Base-by-base conservation (phyloP, 2,797 vertebrate species). In the Mus caroli region DNA sequence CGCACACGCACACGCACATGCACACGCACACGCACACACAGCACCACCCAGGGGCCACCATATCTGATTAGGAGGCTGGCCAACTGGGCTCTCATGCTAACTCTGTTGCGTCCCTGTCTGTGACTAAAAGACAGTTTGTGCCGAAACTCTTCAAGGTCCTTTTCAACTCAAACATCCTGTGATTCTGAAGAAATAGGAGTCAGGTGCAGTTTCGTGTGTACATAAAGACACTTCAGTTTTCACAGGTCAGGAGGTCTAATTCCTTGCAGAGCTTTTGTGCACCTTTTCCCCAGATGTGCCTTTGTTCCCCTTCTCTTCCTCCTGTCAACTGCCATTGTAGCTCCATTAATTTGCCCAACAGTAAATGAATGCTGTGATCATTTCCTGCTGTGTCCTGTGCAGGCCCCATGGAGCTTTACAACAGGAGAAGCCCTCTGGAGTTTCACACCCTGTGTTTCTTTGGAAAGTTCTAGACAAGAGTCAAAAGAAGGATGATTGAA, bases 371-470 rank as follows among this genome's bases (percentile, higher is more conserved):
- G 75, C 75, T 28, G 43, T 46, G 43, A 13, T 34, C 22, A 4
- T 52, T 54, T 67, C 43, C 56, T 69, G 2, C 15, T 28, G 10
- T 13, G n/a, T 50, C 15, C 40, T 75, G 9, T 37, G 24, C 62
- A 9, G 43, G 46, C 22, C 24, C 17, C 7, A 34, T 17, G 26
- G 0, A 14, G 40, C 2, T 26, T 50, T 19, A 20, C 28, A 34
- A 20, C 37, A 20, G 0, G 7, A 67, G 3, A 37, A 2, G 6
- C 9, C 2, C 6, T 7, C 26, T 0, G 13, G 31, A 58, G n/a
- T 64, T 73, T 71, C 71, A 26, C 69, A 54, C 22, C 3, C 46
- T 13, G 5, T 0, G 64, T 50, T 84, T 67, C 46, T 73, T n/a
- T 34, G 43, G 20, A 62, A 43, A 64, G 34, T 71, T 22, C 60